Evolutionary conservation across 2,888 invertebrate species (phyloP).

Genomic region (Drosophila merina): DNA sequence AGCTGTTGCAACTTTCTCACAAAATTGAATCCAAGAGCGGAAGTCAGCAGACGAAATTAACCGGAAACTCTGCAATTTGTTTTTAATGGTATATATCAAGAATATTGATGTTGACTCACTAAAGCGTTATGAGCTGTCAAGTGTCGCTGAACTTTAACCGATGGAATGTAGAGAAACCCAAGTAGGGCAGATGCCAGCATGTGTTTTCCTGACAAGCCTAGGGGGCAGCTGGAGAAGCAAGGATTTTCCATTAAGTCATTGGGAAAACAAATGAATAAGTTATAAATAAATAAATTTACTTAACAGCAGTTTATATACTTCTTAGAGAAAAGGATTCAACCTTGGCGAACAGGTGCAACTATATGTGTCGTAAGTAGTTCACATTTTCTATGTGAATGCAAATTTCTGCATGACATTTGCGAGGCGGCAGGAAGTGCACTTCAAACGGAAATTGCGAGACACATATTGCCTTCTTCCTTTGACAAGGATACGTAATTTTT

Average conservation of each 20-base stretch:
- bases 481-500: conserved; percentile 1
- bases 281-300: no score
- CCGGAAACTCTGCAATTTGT: conserved; percentile 34
- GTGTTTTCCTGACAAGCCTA: conserved; percentile 11
- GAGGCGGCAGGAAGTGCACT: conserved; percentile 55
- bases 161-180: conserved; percentile 39
- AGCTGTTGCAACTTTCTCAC: conserved; percentile 41
- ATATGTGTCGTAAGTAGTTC: not conserved
- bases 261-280: not conserved
- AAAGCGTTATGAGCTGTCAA: conserved; percentile 1
- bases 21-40: conserved; percentile 34
- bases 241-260: conserved; percentile 64
- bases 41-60: conserved; percentile 33
- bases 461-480: conserved; percentile 44
- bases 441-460: conserved; percentile 70
- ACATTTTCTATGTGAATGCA: not conserved
- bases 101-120: conserved; percentile 20
- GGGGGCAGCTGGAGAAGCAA: conserved; percentile 54
- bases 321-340: conserved; percentile 27
- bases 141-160: not conserved
- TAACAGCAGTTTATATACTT: no score
- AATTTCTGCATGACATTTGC: conserved; percentile 57
- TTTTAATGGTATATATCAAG: conserved; percentile 28
- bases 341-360: conserved; percentile 50
- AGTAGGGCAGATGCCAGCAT: conserved; percentile 10